Base-by-base conservation (phyloP, 2,888 invertebrate species). In the Caenorhabditis sp. region DNA sequence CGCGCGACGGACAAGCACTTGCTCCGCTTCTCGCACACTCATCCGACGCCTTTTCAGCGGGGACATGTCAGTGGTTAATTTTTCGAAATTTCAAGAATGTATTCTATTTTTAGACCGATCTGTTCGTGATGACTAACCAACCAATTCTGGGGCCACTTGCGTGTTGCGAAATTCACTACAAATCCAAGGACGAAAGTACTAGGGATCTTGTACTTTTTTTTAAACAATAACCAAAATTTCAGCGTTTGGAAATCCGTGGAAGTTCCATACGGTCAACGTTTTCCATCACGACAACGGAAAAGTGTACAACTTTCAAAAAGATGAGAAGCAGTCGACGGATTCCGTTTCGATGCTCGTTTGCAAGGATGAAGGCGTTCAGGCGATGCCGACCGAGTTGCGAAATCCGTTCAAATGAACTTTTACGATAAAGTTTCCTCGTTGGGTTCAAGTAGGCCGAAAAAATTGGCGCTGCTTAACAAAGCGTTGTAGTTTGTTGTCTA, bases 61-160 rank as follows among this genome's bases (percentile, higher is more conserved):
- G 75, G 75, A 35, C 75, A 75, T 66, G 73, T 74, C 15, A 66
- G 73, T 53, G 1, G 22, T 20, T 20, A 43, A 4, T 32, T 43
- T 26, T 41, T 26, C 35, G 24, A 20, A 26, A 32, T 5, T 56
- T 17, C 24, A 30, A 30, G 9, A 9, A 30, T 30, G 7, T 9
- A 30, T 30, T 30, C 30, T n/a, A 26, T 8, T 62, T 20, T 55
- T n/a, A 74, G 73, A 61, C 53, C 13, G 75, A 75, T 27, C 56
- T 75, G n/a, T 75, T 75, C 62, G 61, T 75, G 26, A 68, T 75
- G 59, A 39, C 75, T 0, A 61, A 68, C 52, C 75, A 75, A 32
- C 75, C 75, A 11, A 61, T 56, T 13, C 56, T 75, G 22, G 75
- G 75, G 11, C 53, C 46, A 2, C 39, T 75, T 13, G 43, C 62